Evolutionary conservation across 2,888 invertebrate genomes (phyloP).

Genomic region (Napeogenes inachia): DNA sequence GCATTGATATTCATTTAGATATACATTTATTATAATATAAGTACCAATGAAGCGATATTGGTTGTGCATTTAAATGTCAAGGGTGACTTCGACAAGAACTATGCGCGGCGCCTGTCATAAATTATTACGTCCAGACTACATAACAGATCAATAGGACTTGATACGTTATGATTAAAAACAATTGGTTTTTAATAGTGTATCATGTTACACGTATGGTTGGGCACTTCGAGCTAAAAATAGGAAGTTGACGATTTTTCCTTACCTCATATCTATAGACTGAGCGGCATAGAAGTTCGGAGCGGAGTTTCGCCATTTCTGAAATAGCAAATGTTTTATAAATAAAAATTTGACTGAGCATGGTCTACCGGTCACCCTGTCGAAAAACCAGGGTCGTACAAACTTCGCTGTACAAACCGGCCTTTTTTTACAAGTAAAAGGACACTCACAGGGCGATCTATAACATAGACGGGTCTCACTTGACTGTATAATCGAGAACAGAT

Average conservation of each 20-base stretch:
- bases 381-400: slow-evolving; percentile 5
- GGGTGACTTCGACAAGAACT: slow-evolving; percentile 51
- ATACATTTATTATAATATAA: not conserved
- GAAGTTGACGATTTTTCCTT: slow-evolving; percentile 30
- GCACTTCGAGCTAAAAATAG: not conserved
- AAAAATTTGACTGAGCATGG: not conserved
- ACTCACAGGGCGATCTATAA: slow-evolving; percentile 67
- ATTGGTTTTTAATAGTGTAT: slow-evolving; percentile 48
- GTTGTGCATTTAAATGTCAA: slow-evolving; percentile 47
- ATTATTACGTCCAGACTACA: slow-evolving; percentile 41
- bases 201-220: slow-evolving; percentile 23
- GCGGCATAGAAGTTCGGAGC: slow-evolving; percentile 68
- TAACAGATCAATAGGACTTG: slow-evolving; percentile 68
- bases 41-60: slow-evolving; percentile 13
- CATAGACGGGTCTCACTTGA: slow-evolving; percentile 71
- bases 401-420: no score
- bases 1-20: not conserved
- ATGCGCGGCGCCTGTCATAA: slow-evolving; percentile 46
- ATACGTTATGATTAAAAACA: slow-evolving; percentile 55
- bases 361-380: slow-evolving; percentile 6
- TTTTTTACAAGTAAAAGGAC: slow-evolving; percentile 33
- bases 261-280: slow-evolving; percentile 69
- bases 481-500: slow-evolving; percentile 58
- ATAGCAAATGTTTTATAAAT: slow-evolving; percentile 31
- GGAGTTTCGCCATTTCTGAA: slow-evolving; percentile 74